Evolutionary conservation across 1,140 invertebrate genomes (phyloP), one percentile per base, ranked within the genome.

Genomic region (Megalonaias nervosa): DNA sequence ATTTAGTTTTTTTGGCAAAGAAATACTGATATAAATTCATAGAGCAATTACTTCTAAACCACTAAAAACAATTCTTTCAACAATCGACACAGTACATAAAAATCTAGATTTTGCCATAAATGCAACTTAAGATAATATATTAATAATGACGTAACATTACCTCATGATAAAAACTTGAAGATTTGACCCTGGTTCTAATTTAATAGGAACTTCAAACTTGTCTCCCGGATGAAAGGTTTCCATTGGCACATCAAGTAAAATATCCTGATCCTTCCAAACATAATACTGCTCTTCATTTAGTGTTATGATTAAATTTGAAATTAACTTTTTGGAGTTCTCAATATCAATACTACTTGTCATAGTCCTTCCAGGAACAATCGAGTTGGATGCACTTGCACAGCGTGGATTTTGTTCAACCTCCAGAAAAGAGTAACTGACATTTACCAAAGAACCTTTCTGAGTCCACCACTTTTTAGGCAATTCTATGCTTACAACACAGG

Each of bases 201-300:
- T 64, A 56, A 78, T 74, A 17, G 76, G 76, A 67, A 78, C 74
- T 69, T 78, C 76, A 73, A 78, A 73, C 9, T 71, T 72, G 48
- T 78, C 76, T 9, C 60, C 61, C 16, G 67, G 76, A 69, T 78
- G 76, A 64, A 73, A 78, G 58, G 69, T 73, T 58, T 78, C 76
- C 21, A 57, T 57, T 9, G 76, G 76, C 17, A 78, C 66, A 69
- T 78, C 76, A 67, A 78, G 73, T 15, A 78, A 61, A 57, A 78
- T 78, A 65, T 78, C 76, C 60, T 78, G 76, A 71, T 78, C 76
- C 31, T 78, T 73, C 76, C 76, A 78, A 64, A 73, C 76, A 61
- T 78, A 59, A 58, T 73, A 78, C 4, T 71, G 68, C 62, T 74
- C 62, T 71, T 78, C 62, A 73, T 78, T 78, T 64, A 61, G n/a